Evolutionary conservation across 2,797 vertebrate species (phyloP).

Genomic region (Emydoidea blandingii): DNA sequence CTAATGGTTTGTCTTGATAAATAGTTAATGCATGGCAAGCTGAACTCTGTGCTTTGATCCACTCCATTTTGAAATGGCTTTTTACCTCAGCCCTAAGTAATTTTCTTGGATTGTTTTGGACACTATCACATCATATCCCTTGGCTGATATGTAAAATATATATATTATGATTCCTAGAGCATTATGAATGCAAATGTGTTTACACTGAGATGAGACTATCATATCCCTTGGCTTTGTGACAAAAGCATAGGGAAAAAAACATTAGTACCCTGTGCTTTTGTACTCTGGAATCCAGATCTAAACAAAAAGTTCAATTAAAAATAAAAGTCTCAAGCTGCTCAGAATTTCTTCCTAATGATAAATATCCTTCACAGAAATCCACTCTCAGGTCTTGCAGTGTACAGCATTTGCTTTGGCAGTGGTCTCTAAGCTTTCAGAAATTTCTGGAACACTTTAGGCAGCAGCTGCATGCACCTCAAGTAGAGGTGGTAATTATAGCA

Average conservation of each 20-base stretch:
- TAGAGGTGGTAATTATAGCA: neutral
- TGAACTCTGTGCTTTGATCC: no score
- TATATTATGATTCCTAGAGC: neutral
- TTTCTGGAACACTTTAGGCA: neutral
- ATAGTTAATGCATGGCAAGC: no score
- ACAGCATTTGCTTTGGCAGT: conserved; percentile 22
- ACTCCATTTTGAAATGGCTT: no score
- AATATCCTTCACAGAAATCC: neutral
- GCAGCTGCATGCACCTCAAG: neutral
- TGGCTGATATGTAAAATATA: neutral
- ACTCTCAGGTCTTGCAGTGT: rapidly evolving
- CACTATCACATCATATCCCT: neutral
- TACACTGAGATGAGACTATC: neutral
- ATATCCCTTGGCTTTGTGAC: neutral
- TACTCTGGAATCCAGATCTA: neutral
- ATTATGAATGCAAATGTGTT: rapidly evolving
- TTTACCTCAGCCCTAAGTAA: neutral
- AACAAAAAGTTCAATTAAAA: neutral
- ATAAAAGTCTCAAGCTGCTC: neutral
- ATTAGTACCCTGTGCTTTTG: neutral
- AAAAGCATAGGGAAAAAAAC: neutral
- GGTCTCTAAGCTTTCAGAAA: conserved; percentile 25
- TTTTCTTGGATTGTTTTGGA: neutral
- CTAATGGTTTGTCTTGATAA: neutral
- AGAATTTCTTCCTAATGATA: neutral